Base-by-base conservation (phyloP, 2,113 vertebrate genomes). In the Anseranas semipalmata region DNA sequence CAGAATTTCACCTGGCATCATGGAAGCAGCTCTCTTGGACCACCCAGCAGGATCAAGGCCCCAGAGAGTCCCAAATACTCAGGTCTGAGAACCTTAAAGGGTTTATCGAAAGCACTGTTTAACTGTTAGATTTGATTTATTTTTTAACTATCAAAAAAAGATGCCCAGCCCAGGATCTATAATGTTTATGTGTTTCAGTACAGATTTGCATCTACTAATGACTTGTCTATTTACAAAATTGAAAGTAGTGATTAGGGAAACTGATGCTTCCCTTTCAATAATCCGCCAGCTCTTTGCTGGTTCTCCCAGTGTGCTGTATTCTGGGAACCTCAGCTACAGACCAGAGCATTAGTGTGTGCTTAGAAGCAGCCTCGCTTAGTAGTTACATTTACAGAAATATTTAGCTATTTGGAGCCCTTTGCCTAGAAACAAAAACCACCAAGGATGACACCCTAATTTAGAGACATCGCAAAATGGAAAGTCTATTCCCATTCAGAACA, bases 331-430 rank as follows among this genome's bases (percentile, higher is more conserved):
- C 58, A 50, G 37, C 30, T 60, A 70, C n/a, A 71, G 5, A 46
- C 7, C 33, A 53, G 67, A 1, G 3, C 20, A 17, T 60, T 3
- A 43, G 10, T 0, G 0, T 28, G n/a, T 24, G 12, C 52, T 37
- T 67, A 55, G 80, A 77, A 80, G 58, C 37, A 90, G n/a, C 53
- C 25, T 52, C 46, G 70, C 63, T 43, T n/a, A 52, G 21, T 5
- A 27, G 35, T 11, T 55, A 9, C 27, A 18, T 43, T 72, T 68
- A 41, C 5, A 9, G 50, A 15, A 27, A n/a, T 0, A 65, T 30
- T 41, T 30, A 10, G 32, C 18, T 63, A 21, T 52, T 75, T 55
- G 21, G 28, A 85, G 10, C 56, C 22, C 12, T 30, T 63, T 22
- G 10, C 32, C n/a, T 11, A 46, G 3, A 70, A 53, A 66, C 28